Conservation (phyloP, 2,797 vertebrate genomes). For the Pangasius larnaudii region DNA sequence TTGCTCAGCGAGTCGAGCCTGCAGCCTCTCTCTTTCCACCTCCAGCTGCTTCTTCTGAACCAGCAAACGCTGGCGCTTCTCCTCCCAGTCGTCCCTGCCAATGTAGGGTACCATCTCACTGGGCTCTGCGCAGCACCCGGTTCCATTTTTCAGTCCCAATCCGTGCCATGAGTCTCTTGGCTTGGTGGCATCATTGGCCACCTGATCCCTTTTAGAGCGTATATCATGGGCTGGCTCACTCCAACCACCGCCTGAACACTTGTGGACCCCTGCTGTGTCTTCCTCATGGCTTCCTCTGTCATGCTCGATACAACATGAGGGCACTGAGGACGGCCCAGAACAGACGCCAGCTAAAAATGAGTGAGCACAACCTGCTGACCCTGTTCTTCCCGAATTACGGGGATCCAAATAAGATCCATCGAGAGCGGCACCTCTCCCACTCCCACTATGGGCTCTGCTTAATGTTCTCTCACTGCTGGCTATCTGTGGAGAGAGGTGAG, state of each 20-base stretch:
- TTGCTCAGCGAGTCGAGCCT: constrained; percentile 85
- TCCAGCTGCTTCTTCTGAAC: constrained; percentile 94
- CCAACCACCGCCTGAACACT: constrained; percentile 39
- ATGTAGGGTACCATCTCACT: constrained; percentile 56
- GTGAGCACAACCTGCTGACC: constrained; percentile 46
- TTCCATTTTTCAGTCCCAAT: constrained; percentile 34
- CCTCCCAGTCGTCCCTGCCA: constrained; percentile 79
- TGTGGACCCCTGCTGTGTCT: constrained; percentile 18
- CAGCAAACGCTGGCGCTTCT: constrained; percentile 84
- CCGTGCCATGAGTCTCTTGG: constrained; percentile 46
- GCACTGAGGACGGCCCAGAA: constrained; percentile 42
- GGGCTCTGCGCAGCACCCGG: constrained; percentile 44
- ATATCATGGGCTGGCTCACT: constrained; percentile 11
- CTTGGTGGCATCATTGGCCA: constrained; percentile 12
- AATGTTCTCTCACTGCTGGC: constrained; percentile 61
- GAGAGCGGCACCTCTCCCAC: constrained; percentile 64
- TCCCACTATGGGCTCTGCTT: constrained; percentile 57
- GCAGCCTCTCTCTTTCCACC: constrained; percentile 87
- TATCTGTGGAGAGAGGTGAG: constrained; percentile 63
- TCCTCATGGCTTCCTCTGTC: constrained; percentile 8
- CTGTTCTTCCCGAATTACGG: constrained; percentile 45
- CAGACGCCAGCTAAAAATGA: constrained; percentile 13
- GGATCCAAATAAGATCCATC: constrained; percentile 80
- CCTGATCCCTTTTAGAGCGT: constrained; percentile 3
- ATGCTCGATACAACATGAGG: not conserved